Evolutionary conservation across 2,888 invertebrate genomes (phyloP).

Genomic region (Lapara coniferarum): DNA sequence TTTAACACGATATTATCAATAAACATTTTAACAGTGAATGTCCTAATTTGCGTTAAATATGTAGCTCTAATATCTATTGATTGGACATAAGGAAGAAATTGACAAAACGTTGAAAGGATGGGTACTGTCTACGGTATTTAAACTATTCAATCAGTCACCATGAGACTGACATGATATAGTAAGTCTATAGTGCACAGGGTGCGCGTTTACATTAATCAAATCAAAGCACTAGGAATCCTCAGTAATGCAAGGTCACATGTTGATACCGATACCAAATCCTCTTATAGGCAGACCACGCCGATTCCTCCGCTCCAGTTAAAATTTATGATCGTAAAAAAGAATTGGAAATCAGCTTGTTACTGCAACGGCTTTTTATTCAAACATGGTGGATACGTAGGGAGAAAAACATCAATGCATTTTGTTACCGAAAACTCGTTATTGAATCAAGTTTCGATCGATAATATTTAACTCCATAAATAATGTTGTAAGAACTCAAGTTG

Average conservation of each 20-base stretch:
- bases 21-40: too few relatives aligned
- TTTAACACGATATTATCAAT: too few relatives aligned
- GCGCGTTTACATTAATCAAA: constrained; percentile 60
- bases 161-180: constrained; percentile 24
- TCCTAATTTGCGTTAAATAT: too few relatives aligned
- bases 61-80: too few relatives aligned
- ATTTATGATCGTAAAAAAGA: constrained; percentile 10
- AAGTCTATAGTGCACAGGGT: constrained; percentile 30
- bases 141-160: too few relatives aligned
- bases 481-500: too few relatives aligned
- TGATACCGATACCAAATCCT: constrained; percentile 56
- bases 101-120: too few relatives aligned
- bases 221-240: constrained; percentile 65
- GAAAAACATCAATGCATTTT: neutral
- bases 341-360: neutral
- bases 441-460: neutral
- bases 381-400: neutral
- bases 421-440: neutral
- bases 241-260: constrained; percentile 54
- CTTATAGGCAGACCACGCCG: constrained; percentile 45
- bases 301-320: neutral
- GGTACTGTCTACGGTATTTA: too few relatives aligned
- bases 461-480: neutral
- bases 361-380: neutral
- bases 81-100: too few relatives aligned